Evolutionary conservation across 2,113 vertebrate genomes (phyloP), one percentile per base, ranked within the genome.

Genomic region (Paedocypris sp.): DNA sequence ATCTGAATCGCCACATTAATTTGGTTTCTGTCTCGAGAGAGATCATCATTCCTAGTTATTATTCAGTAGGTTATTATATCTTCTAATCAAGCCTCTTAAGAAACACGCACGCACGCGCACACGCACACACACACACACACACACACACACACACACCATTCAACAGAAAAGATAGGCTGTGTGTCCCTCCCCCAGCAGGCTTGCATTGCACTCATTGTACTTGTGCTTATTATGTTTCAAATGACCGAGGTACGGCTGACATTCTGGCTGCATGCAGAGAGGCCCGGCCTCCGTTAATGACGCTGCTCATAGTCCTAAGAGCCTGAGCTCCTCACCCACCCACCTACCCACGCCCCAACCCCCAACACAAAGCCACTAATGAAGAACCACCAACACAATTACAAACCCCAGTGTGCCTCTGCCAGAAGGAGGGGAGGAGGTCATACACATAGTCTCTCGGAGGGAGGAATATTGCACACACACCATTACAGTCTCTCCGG

Each of bases 211-310:
- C 90, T 95, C 91, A 92, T 94, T 95, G 93, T 96, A 87, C 90
- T 92, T 81, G 86, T 89, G 90, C 91, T 97, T 96, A 94, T 95
- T 96, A 96, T 97, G 92, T 95, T 97, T 94, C 93, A 95, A 97
- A 95, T 97, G 94, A 93, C 93, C 87, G 90, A 91, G 92, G 91
- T 91, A 92, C 88, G 87, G 87, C 89, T 91, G 90, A 90, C 91
- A 89, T 92, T 91, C 91, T 90, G 88, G 81, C 83, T 85, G 90
- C 89, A 88, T 88, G 90, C 90, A 86, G 83, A 91, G 88, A 87
- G 77, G 89, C 83, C 89, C 83, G 79, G 82, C 74, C 85, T 78
- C 77, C 84, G 85, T 84, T 94, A 95, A 96, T 92, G 90, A 94
- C 89, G 86, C 87, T 84, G 89, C 89, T 91, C 90, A 86, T 83